Evolutionary conservation across 2,797 vertebrate genomes (phyloP).

Genomic region (Eulemur albifrons): DNA sequence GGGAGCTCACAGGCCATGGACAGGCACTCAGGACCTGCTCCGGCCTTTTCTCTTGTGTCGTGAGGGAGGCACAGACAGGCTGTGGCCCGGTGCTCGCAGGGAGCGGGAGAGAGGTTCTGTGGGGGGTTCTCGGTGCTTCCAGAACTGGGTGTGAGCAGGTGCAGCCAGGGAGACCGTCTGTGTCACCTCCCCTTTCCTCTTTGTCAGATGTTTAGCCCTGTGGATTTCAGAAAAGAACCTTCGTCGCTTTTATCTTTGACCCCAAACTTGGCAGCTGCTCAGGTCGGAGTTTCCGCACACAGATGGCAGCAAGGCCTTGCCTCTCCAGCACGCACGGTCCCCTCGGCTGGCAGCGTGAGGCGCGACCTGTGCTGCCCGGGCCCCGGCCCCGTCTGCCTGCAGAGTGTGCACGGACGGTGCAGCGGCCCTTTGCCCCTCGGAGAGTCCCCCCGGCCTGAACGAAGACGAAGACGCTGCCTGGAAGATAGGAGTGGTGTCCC

Average conservation of each 20-base stretch:
- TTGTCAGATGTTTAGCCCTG: neutral
- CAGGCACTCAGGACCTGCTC: accelerated
- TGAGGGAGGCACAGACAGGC: neutral
- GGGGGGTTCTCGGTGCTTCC: neutral
- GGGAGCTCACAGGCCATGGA: too few relatives aligned
- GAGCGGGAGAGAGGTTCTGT: neutral
- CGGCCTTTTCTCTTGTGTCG: neutral
- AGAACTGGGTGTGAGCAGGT: neutral
- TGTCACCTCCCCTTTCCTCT: neutral
- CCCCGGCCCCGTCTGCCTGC: too few relatives aligned
- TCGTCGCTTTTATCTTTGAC: neutral
- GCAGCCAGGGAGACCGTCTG: too few relatives aligned
- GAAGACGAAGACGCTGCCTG: neutral
- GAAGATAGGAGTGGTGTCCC: neutral
- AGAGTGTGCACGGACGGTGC: neutral
- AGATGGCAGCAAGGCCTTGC: accelerated
- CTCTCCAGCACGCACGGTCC: neutral
- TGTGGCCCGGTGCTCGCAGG: too few relatives aligned
- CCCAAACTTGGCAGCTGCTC: neutral
- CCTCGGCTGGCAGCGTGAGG: neutral
- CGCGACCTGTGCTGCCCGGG: neutral
- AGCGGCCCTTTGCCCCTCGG: neutral
- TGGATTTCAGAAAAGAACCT: neutral
- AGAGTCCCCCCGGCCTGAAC: neutral
- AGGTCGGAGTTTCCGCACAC: neutral